Percentiles rank a stretch among this genome's conserved stretches.
phyloP scores from a whole-genome alignment of 1,140 invertebrate genomes.

The Monochamus saltuarius region DNA sequence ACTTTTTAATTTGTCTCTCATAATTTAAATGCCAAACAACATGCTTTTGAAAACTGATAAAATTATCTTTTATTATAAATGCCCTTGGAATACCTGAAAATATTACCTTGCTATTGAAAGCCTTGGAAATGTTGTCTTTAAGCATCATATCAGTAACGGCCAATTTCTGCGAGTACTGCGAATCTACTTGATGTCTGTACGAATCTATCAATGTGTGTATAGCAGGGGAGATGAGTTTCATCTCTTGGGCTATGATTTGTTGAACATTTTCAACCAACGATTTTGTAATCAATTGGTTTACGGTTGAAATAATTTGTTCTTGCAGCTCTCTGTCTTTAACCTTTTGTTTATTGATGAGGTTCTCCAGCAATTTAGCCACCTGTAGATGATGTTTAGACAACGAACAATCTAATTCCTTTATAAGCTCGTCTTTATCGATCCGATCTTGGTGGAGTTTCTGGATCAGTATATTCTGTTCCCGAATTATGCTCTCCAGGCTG shows the following conservation, averaged over 20 bases:
- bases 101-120: constrained; percentile 71
- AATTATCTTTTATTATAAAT: no score
- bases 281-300: constrained; percentile 48
- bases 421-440: constrained; percentile 34
- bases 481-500: constrained; percentile 39
- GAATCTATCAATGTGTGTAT: constrained; percentile 63
- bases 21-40: neutral
- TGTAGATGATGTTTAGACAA: constrained; percentile 53
- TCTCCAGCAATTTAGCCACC: constrained; percentile 49
- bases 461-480: constrained; percentile 49
- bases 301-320: constrained; percentile 44
- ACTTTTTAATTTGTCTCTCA: no score
- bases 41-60: neutral
- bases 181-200: constrained; percentile 66
- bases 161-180: constrained; percentile 70
- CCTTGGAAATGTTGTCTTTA: constrained; percentile 75
- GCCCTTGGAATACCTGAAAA: constrained; percentile 3
- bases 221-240: constrained; percentile 57
- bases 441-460: constrained; percentile 49
- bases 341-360: constrained; percentile 42
- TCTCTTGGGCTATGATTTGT: constrained; percentile 52
- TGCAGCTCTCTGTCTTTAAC: constrained; percentile 54
- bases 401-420: constrained; percentile 44
- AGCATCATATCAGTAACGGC: constrained; percentile 70
- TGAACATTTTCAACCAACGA: constrained; percentile 53